Evolutionary conservation across 53 echinoderm and acorn worm species (phyloP).

Genomic region (Pentamera pediparva): DNA sequence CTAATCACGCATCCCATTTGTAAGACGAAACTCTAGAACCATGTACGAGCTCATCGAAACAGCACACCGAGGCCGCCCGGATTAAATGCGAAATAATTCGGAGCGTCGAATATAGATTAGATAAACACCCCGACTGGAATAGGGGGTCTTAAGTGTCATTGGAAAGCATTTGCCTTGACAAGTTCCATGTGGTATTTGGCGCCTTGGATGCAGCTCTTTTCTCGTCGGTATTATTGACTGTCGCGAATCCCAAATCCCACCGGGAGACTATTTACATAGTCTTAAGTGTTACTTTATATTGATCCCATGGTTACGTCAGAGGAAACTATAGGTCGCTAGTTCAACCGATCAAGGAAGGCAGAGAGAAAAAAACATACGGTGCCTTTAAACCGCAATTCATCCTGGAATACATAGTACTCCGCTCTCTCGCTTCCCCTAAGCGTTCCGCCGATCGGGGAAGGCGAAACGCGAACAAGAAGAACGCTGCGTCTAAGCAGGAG

Average conservation of each 20-base stretch:
- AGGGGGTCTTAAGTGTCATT: conserved; percentile 5
- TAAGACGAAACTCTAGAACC: conserved; percentile 19
- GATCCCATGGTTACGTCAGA: neutral
- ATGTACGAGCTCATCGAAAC: conserved; percentile 20
- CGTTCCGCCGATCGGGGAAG: conserved; percentile 35
- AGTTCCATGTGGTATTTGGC: no score
- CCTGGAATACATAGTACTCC: conserved; percentile 38
- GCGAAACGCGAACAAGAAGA: conserved; percentile 24
- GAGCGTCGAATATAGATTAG: conserved; percentile 10
- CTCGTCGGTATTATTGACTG: no score
- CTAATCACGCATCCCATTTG: neutral
- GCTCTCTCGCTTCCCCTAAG: conserved; percentile 35
- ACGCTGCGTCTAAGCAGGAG: neutral
- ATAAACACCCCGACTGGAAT: neutral
- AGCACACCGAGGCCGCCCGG: no score
- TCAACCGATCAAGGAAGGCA: neutral
- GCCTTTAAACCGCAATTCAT: conserved; percentile 20
- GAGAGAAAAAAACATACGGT: neutral
- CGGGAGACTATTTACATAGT: conserved; percentile 16
- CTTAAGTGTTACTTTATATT: conserved; percentile 1
- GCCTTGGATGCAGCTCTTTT: no score
- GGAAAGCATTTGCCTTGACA: neutral
- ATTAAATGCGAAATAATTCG: conserved; percentile 2
- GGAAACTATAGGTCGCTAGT: neutral
- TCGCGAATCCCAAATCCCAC: neutral